Base-by-base conservation (phyloP, 2,113 vertebrate genomes). In the Channa argus region DNA sequence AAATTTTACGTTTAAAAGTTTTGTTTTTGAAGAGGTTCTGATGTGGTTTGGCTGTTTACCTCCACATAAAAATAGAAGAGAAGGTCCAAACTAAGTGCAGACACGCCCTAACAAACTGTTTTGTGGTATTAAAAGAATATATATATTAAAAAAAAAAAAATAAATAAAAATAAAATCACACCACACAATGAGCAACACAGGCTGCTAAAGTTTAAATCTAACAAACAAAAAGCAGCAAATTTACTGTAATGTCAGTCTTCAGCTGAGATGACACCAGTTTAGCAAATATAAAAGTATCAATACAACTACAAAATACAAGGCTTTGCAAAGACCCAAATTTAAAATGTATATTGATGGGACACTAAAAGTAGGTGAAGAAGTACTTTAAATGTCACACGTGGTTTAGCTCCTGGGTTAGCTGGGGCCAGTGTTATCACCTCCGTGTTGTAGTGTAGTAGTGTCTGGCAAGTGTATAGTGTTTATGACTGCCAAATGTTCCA, bases 91-190 rank as follows among this genome's bases (percentile, higher is more conserved):
- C 61, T 37, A 41, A 38, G 38, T 41, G 61, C 62, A 70, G 81
- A 47, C 84, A 80, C 85, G 33, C 87, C 86, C 86, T 80, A 46
- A 64, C 60, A 69, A 75, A 76, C 38, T 13, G 53, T 54, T 63
- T 72, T 73, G 65, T 34, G 61, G 71, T 60, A 63, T 82, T 77
- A 52, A 24, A 24, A 24, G 1, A 24, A 24, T 24, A 24, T 24
- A 24, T 24, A 24, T 24, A 24, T 24, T 1, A 24, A 24, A 24
- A 24, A 24, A 24, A 24, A 1, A 24, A 24, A 24, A 24, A 24
- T 24, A 24, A 24, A 24, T n/a, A n/a, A n/a, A n/a, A n/a, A n/a
- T n/a, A 24, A 77, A 84, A 77, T 70, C 62, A 60, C 43, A 63
- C 52, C 60, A 69, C 61, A 65, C 41, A 74, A 66, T 63, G 47